Conservation (phyloP, 2,113 vertebrate species). For the Alectura lathami region DNA sequence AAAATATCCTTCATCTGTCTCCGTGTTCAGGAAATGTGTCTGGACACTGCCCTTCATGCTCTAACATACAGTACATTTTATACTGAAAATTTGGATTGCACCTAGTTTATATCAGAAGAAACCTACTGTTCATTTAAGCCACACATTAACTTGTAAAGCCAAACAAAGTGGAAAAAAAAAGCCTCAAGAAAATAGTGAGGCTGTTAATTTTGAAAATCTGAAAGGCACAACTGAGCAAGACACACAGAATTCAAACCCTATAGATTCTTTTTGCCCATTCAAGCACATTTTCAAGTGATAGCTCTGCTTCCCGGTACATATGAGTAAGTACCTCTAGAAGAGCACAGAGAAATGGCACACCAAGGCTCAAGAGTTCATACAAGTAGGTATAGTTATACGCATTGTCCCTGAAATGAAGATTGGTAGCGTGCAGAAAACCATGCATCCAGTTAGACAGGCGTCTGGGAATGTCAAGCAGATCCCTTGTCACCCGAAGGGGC, state of each 20-base stretch:
- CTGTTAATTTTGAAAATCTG: constrained; percentile 52
- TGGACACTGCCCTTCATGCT: constrained; percentile 62
- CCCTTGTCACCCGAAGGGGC: constrained; percentile 84
- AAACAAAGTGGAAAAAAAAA: not conserved
- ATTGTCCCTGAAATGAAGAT: constrained; percentile 88
- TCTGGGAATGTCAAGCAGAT: constrained; percentile 83
- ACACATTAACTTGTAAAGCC: not conserved
- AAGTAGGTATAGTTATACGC: constrained; percentile 86
- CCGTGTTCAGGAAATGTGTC: constrained; percentile 40
- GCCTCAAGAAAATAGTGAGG: not conserved
- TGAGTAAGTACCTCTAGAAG: constrained; percentile 86
- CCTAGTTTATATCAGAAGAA: not conserved
- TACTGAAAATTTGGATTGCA: not conserved
- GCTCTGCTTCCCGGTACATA: constrained; percentile 85
- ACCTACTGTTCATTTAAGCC: not conserved
- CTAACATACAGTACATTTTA: constrained; percentile 39
- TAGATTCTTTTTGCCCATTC: constrained; percentile 80
- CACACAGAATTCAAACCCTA: constrained; percentile 66
- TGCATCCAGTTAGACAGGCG: constrained; percentile 81
- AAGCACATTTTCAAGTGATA: constrained; percentile 76
- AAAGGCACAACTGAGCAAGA: constrained; percentile 55
- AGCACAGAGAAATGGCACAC: constrained; percentile 87
- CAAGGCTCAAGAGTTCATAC: constrained; percentile 92
- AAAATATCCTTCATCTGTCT: constrained; percentile 74
- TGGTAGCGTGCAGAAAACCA: constrained; percentile 74